Evolutionary conservation across 2,888 invertebrate species (phyloP).

Genomic region (Hetaerina titia): DNA sequence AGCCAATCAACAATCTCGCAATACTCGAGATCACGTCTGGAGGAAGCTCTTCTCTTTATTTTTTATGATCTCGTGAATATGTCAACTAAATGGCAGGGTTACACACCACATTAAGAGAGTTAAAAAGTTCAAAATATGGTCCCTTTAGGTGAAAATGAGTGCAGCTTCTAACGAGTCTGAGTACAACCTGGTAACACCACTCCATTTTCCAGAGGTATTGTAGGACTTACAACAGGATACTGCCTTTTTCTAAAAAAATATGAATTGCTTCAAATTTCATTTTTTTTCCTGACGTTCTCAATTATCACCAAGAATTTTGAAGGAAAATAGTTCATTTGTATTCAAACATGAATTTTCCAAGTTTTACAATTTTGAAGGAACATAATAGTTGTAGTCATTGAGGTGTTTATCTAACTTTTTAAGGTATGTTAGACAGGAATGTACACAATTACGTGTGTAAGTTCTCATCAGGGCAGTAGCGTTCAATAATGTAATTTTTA

Average conservation of each 20-base stretch:
- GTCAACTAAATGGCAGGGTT: neutral
- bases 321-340: neutral
- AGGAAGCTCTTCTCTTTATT: neutral
- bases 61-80: neutral
- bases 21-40: neutral
- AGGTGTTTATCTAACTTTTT: neutral
- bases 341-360: neutral
- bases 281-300: neutral
- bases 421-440: neutral
- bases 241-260: conserved; percentile 53
- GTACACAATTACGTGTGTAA: neutral
- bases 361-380: neutral
- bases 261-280: conserved; percentile 7
- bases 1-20: neutral
- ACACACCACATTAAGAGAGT: neutral
- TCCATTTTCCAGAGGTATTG: conserved; percentile 8
- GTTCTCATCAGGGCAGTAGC: conserved; percentile 1
- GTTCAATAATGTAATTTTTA: neutral
- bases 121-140: neutral
- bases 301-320: neutral
- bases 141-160: neutral
- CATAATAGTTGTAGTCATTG: neutral
- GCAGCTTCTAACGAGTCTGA: neutral
- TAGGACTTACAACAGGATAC: conserved; percentile 16
- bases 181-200: neutral